Percentiles rank a stretch among this genome's conserved stretches.
Conservation (phyloP, 2,113 vertebrate genomes). For the Ciconia maguari region DNA sequence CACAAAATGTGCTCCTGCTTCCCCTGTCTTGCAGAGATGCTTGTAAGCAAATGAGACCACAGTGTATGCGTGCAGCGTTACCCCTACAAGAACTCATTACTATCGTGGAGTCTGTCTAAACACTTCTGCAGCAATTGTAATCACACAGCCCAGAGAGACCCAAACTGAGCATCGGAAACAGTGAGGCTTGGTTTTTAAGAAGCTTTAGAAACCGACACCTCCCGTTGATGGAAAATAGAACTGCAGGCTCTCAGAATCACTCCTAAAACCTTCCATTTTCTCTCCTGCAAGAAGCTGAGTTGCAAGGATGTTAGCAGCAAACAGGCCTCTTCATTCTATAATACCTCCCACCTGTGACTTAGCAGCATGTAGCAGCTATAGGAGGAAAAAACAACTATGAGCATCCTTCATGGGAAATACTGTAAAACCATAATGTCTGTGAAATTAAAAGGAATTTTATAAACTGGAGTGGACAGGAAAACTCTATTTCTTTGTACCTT, state of each 20-base stretch:
- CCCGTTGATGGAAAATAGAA: background rate
- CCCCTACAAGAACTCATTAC: background rate
- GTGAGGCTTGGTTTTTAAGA: background rate
- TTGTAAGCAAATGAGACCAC: background rate
- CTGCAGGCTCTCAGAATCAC: background rate
- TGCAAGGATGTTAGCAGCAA: background rate
- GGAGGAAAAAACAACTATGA: background rate
- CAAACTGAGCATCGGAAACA: background rate
- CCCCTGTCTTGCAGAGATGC: background rate
- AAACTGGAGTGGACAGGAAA: background rate
- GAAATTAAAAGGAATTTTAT: background rate
- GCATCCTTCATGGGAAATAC: background rate
- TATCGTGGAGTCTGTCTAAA: background rate
- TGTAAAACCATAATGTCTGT: background rate
- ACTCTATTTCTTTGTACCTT: background rate
- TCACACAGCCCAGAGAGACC: background rate
- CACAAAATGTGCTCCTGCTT: background rate
- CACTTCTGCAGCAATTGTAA: background rate
- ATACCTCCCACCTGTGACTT: background rate
- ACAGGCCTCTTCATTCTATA: background rate
- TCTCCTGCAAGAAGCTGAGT: background rate
- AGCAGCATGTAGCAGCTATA: background rate
- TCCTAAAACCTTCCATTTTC: slow-evolving; percentile 42
- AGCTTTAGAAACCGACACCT: slow-evolving; percentile 20
- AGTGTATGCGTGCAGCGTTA: background rate